Evolutionary conservation across 2,888 invertebrate genomes (phyloP), one percentile per base, ranked within the genome.

Genomic region (Pinctada fucata): DNA sequence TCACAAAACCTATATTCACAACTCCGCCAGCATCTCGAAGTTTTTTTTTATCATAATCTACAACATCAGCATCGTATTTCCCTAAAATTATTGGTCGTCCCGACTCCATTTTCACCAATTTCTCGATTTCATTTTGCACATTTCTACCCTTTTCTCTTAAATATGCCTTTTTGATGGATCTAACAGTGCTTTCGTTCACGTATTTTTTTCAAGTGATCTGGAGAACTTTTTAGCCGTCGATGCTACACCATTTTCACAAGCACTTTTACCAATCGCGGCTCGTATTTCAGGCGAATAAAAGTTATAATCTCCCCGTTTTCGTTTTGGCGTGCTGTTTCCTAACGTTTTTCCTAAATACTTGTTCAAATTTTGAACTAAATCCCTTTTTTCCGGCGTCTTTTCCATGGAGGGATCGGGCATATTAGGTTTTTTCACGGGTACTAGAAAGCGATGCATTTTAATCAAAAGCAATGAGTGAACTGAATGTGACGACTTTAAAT

Each of bases 41-140:
- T n/a, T n/a, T n/a, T 31, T 75, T 63, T 47, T 71, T 69, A 49
- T 75, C 64, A 63, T 78, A 74, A 45, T 74, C 75, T 69, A 63
- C 63, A 10, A 78, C 68, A 49, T 74, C 63, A 16, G 10, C 50
- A 69, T 78, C 78, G 45, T 74, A 78, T 63, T 78, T 70, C 45
- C 70, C 70, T 58, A 79, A 71, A 47, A 75, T 48, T 16, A 79
- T 58, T 2, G 75, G 79, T 0, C 75, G 48, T 45, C 78, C 74
- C 13, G 74, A 67, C 69, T 78, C 75, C 6, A 71, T 70, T 70
- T 70, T 71, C 2, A 75, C 71, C 10, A 75, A 47, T 48, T 69
- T 6, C 2, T 2, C 6, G 3, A 49, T 3, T 73, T 73, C 73
- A 10, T 73, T 16, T 47, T 64, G 63, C 3, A n/a, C 6, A 69